Evolutionary conservation across 1,140 invertebrate genomes (phyloP), one percentile per base, ranked within the genome.

Genomic region (Oncopodura yosiiana): DNA sequence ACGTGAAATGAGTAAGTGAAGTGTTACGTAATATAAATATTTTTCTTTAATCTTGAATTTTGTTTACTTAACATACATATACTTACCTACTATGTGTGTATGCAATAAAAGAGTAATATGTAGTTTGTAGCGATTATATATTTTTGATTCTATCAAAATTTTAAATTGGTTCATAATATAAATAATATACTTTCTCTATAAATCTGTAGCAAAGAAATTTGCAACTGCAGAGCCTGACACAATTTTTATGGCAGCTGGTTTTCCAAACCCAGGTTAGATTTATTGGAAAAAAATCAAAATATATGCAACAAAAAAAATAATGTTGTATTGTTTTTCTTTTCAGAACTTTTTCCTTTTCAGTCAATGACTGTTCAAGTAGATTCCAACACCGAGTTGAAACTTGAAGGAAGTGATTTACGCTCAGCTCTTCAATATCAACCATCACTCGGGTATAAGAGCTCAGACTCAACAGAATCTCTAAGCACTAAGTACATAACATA

Each of bases 191-290:
- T 14, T 37, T 18, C 19, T 16, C 30, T 62, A 62, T 58, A 67
- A 55, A 58, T 71, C 70, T 30, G 5, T 67, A 84, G 82, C 81
- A 19, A 78, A 79, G 56, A 70, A 81, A 6, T 71, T 81, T 14
- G 81, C 82, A 59, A 75, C 77, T 32, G 75, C 79, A 38, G 76
- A 80, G 30, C 78, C 79, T 38, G 75, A 75, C 26, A 72, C 81
- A 42, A 78, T 88, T 12, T 84, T 82, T 1, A 70, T 88, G 53
- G 84, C 83, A 0, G 81, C 84, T 54, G 84, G 84, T 1, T 79
- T 85, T 75, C 84, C 86, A 1, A 87, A 87, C 63, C 79, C 83
- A n/a, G n/a, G n/a, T n/a, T n/a, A n/a, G n/a, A n/a, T n/a, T n/a
- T n/a, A n/a, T n/a, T n/a, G n/a, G n/a, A n/a, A n/a, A n/a, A n/a